A percentile compares a stretch with the other conserved stretches of the same genome.
Evolutionary conservation across 2,888 invertebrate genomes (phyloP).

Genomic region (Ochropacha duplaris): DNA sequence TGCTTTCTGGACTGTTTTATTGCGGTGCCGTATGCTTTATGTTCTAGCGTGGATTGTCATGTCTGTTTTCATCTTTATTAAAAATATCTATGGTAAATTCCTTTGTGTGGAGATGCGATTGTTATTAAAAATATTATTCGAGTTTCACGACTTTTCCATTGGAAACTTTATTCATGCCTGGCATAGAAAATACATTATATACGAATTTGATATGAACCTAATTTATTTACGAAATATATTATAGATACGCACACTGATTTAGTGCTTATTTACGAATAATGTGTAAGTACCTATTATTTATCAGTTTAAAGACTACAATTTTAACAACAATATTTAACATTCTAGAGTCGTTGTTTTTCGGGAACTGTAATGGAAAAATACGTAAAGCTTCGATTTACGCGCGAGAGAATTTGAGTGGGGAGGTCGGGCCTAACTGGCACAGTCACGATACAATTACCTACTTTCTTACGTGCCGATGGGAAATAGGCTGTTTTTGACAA

Average conservation of each 20-base stretch:
- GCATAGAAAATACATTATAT: too few species aligned
- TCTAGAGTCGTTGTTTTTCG: not conserved
- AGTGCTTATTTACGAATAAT: too few species aligned
- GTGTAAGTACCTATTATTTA: too few species aligned
- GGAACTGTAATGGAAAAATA: slow-evolving; percentile 15
- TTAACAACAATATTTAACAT: too few species aligned
- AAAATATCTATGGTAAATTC: not conserved
- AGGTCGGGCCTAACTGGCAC: slow-evolving; percentile 41
- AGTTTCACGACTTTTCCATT: not conserved
- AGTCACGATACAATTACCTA: slow-evolving; percentile 60
- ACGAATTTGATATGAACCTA: too few species aligned
- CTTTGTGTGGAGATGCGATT: not conserved
- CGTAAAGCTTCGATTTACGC: slow-evolving; percentile 39
- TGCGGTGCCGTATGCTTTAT: slow-evolving; percentile 41
- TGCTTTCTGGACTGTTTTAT: slow-evolving; percentile 47
- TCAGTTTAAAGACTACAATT: too few species aligned
- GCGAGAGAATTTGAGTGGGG: slow-evolving; percentile 28
- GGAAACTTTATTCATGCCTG: too few species aligned
- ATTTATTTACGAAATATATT: too few species aligned
- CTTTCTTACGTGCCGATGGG: slow-evolving; percentile 34
- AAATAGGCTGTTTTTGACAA: slow-evolving; percentile 45
- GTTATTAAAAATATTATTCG: not conserved
- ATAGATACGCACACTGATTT: too few species aligned
- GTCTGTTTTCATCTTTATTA: not conserved
- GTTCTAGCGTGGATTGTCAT: slow-evolving; percentile 10